Evolutionary conservation across 2,888 invertebrate species (phyloP).

Genomic region (Drosophila neonasuta): DNA sequence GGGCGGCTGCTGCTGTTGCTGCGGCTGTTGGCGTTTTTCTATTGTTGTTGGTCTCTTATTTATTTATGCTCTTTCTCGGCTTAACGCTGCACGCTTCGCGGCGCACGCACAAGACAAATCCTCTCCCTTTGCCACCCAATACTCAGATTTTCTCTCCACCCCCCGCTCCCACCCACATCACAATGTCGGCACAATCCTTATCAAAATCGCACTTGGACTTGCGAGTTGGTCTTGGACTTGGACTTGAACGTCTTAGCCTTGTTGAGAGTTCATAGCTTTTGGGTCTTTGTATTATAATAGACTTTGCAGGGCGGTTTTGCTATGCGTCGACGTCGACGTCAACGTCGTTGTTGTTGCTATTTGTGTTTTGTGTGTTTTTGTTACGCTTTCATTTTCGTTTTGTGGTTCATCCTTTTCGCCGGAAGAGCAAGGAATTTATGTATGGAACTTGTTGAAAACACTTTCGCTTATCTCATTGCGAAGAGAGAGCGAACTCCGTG

Average conservation of each 20-base stretch:
- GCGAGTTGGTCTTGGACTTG: constrained; percentile 42
- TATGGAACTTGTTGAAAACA: constrained; percentile 74
- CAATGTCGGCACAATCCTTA: constrained; percentile 52
- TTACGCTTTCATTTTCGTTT: constrained; percentile 51
- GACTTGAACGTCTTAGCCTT: constrained; percentile 41
- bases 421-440: constrained; percentile 48
- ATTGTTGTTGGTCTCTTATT: constrained; percentile 69
- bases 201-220: constrained; percentile 56
- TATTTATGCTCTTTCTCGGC: constrained; percentile 77
- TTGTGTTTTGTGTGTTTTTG: constrained; percentile 38
- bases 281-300: constrained; percentile 60
- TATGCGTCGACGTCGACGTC: constrained; percentile 1
- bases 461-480: constrained; percentile 56
- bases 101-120: constrained; percentile 49
- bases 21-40: constrained; percentile 32
- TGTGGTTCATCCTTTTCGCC: constrained; percentile 53
- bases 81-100: constrained; percentile 76
- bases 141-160: constrained; percentile 27
- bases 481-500: constrained; percentile 14
- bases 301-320: constrained; percentile 59
- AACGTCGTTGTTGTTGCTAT: constrained; percentile 4
- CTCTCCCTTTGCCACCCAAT: constrained; percentile 13
- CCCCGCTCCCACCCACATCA: background rate
- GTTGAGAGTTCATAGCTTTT: constrained; percentile 69
- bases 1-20: constrained; percentile 11